These are phyloP conservation scores for Phoebastria nigripes DNA, from an alignment of 2,797 vertebrate species.

Conservation along the genomic window DNA sequence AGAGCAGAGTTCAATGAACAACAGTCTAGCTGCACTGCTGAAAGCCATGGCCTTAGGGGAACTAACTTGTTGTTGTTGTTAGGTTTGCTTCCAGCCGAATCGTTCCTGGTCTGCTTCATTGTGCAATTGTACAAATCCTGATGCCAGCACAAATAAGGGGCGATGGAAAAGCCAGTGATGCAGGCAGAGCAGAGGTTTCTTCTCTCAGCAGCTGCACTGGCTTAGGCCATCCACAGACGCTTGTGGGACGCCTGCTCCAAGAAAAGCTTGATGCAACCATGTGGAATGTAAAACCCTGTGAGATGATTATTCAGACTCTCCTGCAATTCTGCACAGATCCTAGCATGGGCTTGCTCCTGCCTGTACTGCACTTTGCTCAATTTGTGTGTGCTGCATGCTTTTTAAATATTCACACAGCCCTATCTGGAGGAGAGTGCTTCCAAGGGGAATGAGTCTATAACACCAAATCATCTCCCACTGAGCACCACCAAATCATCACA, in stretches of 20 bases:
- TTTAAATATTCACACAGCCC: neutral
- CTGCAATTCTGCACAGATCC: neutral
- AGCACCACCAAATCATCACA: neutral
- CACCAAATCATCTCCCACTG: neutral
- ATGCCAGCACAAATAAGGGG: slow-evolving; percentile 20
- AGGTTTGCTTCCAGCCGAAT: slow-evolving; percentile 30
- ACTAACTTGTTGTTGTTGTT: slow-evolving; percentile 9
- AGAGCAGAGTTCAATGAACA: neutral
- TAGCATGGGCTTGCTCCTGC: neutral
- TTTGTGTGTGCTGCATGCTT: neutral
- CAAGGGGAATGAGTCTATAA: neutral
- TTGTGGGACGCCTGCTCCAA: neutral
- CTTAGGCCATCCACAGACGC: neutral
- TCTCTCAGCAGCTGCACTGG: neutral
- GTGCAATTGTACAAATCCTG: slow-evolving; percentile 28
- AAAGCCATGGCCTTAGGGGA: neutral
- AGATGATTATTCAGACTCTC: neutral
- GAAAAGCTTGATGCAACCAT: neutral
- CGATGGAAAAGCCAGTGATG: neutral
- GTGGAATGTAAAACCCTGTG: neutral
- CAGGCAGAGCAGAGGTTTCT: neutral
- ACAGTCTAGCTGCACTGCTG: slow-evolving; percentile 7
- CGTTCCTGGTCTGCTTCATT: neutral
- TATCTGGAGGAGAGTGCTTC: neutral
- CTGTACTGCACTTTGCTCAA: neutral